Conservation (phyloP, 2,797 vertebrate genomes). For the Rhabdophis nuchalis region DNA sequence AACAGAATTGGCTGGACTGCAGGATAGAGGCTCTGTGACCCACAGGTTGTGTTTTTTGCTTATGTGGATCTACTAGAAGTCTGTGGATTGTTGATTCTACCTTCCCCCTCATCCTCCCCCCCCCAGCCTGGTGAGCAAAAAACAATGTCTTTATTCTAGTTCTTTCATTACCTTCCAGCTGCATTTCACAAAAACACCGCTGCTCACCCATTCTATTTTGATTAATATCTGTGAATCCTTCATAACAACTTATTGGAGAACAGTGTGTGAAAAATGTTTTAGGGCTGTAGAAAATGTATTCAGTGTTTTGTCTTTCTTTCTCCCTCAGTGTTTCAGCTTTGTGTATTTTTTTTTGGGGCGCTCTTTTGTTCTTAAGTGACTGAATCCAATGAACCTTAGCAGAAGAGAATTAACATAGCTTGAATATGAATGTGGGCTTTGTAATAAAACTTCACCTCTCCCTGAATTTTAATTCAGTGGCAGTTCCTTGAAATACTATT, state of each 20-base stretch:
- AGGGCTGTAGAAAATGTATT: background rate
- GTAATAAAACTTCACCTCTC: constrained; percentile 15
- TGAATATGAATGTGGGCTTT: constrained; percentile 16
- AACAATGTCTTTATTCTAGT: background rate
- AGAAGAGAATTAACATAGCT: constrained; percentile 24
- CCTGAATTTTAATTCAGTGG: constrained; percentile 19
- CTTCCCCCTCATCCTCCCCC: background rate
- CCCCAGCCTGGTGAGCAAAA: background rate
- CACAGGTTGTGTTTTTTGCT: background rate
- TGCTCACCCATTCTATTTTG: background rate
- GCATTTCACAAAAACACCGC: background rate
- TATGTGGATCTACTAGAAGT: too few relatives aligned
- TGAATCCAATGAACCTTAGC: constrained; percentile 1
- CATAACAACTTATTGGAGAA: constrained; percentile 22
- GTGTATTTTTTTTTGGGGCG: background rate
- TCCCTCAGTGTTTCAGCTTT: background rate
- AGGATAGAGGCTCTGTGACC: background rate
- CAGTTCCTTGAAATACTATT: constrained; percentile 8
- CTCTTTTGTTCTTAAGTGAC: background rate
- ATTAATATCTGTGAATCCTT: constrained; percentile 21
- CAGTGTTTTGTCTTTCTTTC: background rate
- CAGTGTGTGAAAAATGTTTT: constrained; percentile 11
- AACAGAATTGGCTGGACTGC: background rate
- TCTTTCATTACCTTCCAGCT: background rate
- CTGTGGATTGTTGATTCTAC: background rate